phyloP scores from a whole-genome alignment of 2,888 invertebrate genomes.

The Andrena bucephala region DNA sequence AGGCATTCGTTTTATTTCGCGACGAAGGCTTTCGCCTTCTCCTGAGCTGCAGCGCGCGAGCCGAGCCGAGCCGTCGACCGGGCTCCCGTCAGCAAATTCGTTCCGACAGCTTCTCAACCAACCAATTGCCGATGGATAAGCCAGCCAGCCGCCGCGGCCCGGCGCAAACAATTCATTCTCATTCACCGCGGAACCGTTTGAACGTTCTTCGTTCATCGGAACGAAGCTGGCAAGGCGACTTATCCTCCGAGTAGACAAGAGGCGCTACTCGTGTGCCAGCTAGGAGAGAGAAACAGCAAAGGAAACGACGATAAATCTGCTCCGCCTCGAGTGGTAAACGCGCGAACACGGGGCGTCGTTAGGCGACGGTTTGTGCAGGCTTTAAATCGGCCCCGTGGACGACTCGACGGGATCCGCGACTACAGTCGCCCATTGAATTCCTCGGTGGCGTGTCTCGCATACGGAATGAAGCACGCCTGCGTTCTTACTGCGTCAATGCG shows the following conservation, averaged over 20 bases:
- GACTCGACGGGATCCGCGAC: constrained; percentile 22
- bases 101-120: background rate
- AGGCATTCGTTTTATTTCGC: constrained; percentile 49
- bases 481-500: constrained; percentile 49
- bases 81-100: no score
- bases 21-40: constrained; percentile 14
- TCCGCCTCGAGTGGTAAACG: background rate
- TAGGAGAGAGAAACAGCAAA: background rate
- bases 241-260: background rate
- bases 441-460: constrained; percentile 48
- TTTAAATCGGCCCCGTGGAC: constrained; percentile 11
- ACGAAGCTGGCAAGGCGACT: background rate
- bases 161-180: background rate
- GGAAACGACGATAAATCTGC: background rate
- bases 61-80: background rate
- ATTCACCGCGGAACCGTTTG: background rate
- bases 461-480: constrained; percentile 51
- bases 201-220: background rate
- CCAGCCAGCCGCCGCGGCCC: background rate
- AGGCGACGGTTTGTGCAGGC: background rate
- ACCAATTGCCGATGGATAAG: background rate
- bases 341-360: background rate
- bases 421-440: constrained; percentile 47
- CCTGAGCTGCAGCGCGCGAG: background rate
- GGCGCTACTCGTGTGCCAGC: background rate